These are phyloP conservation scores for Oreochromis mossambicus DNA, from an alignment of 2,797 vertebrate species.

Conservation along the genomic window DNA sequence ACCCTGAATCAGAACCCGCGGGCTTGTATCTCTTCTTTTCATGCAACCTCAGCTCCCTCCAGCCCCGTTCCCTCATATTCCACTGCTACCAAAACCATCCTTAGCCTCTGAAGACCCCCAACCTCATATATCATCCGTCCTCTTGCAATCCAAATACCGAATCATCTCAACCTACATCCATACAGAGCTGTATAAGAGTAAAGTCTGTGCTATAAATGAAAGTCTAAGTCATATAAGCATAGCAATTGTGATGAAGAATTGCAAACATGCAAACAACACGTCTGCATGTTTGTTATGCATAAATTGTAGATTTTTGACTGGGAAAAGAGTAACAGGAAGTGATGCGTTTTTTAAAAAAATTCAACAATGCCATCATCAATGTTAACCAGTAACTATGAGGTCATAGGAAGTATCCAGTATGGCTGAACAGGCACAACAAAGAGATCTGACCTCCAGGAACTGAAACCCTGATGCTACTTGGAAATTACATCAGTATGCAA, in stretches of 20 bases:
- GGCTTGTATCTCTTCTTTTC: conserved; percentile 38
- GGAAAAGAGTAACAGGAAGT: background rate
- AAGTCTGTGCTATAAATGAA: background rate
- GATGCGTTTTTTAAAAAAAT: background rate
- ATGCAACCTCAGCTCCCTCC: conserved; percentile 14
- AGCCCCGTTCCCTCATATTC: conserved; percentile 8
- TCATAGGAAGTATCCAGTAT: background rate
- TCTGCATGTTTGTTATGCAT: background rate
- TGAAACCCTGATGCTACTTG: background rate
- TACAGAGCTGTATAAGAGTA: background rate
- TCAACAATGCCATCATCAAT: background rate
- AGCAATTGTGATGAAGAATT: background rate
- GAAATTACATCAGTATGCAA: background rate
- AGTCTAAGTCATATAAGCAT: background rate
- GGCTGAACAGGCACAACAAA: background rate
- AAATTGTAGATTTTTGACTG: background rate
- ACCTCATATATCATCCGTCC: background rate
- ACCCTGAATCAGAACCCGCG: conserved; percentile 36
- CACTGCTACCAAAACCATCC: conserved; percentile 10
- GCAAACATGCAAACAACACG: background rate
- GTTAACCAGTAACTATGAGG: background rate
- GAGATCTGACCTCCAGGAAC: background rate
- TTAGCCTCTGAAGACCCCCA: background rate
- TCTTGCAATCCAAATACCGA: background rate
- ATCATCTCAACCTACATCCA: background rate